Evolutionary conservation across 2,888 invertebrate species (phyloP), one percentile per base, ranked within the genome.

Genomic region (Macrostomum cliftonense): DNA sequence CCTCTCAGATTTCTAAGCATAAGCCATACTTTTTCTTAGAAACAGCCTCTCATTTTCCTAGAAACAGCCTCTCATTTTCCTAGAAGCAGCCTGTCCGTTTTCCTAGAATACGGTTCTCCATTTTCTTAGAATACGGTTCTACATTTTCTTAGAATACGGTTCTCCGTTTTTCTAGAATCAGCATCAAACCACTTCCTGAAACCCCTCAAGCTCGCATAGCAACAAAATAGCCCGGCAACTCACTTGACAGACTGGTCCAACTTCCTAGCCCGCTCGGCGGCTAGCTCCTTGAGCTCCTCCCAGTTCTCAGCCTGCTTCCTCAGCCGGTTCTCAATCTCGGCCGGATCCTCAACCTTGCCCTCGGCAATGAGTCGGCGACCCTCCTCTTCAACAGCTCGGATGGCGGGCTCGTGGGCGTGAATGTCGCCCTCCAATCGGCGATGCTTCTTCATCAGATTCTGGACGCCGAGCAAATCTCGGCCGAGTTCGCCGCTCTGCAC

Each of bases 401-500:
- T 89, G 47, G 91, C 86, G 0, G 93, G 93, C 70, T 95, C 93
- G 71, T 97, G 97, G 49, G 85, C 85, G n/a, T 79, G 86, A 45
- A 99, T 75, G 69, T 97, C 97, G 1, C 89, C 87, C 63, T 97
- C 97, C n/a, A 99, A 75, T 9, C 97, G 81, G 73, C 95, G 93
- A 74, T 97, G 97, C 70, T 97, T 97, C 76, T 97, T 95, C 64
- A 88, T 83, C 51, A 97, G 74, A 70, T 99, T 99, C 71, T 97
- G 93, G 0, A 97, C 95, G 38, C 95, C 91, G 4, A 93, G 93
- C 59, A 97, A 75, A 69, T 97, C 95, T 54, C 93, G 83, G 0
- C 95, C 95, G 67, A 93, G 95, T 72, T 97, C 97, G 69, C 95
- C 93, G 0, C 91, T 91, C 1, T 89, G 86, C 1, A 95, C 93